Evolutionary conservation across 2,113 vertebrate species (phyloP), one percentile per base, ranked within the genome.

Genomic region (Ceratotherium simum): DNA sequence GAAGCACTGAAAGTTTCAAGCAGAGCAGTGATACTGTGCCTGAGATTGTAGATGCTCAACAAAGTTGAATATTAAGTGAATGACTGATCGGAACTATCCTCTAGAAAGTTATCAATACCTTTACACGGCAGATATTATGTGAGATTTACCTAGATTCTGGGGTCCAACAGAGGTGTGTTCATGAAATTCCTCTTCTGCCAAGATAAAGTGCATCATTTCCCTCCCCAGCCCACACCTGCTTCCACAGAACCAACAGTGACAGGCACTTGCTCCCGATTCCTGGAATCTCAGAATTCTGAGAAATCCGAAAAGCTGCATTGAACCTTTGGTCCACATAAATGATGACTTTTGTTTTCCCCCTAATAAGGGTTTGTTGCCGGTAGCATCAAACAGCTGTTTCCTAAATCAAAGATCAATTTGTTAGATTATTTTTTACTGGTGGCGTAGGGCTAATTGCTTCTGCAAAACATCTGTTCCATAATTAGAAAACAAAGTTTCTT

Each of bases 361-460:
- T 72, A 56, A 72, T 62, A 29, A 39, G 33, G 5, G 21, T 75
- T 79, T 33, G 29, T 85, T 27, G 42, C 60, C 75, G 85, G 78
- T 31, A 89, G 85, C 95, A 76, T 79, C 48, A 56, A 60, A 91
- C 46, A 95, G 84, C 95, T 95, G 82, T 5, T 78, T 46, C 23
- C 65, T 97, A 93, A 98, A 97, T 95, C 97, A 91, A 96, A 21
- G 0, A 95, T 98, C 89, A 48, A 67, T 83, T 97, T 85, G 95
- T 76, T 93, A 95, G 93, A 88, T 98, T 95, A 23, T 97, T 98
- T 97, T 97, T 98, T 97, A 97, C 85, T 95, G 95, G 91, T 93
- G 65, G 95, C 96, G 85, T 92, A 87, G 81, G 90, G 82, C 62
- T 84, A 67, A 96, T 86, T 80, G 80, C 95, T 98, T 98, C 96